phyloP scores from a whole-genome alignment of 2,888 invertebrate species.

The Eugnorisma glareosa region DNA sequence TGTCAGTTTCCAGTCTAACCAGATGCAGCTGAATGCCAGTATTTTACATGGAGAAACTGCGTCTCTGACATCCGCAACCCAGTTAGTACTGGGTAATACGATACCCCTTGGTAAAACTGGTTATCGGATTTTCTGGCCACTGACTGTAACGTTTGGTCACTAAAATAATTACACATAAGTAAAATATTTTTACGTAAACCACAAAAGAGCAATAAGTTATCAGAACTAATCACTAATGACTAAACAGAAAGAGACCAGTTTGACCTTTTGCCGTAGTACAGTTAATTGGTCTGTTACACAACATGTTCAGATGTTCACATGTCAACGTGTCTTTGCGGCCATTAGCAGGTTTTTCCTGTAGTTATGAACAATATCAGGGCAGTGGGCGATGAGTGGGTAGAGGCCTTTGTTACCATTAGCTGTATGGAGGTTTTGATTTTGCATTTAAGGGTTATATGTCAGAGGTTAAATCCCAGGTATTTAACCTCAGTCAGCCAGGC shows the following conservation, averaged over 20 bases:
- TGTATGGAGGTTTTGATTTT: neutral
- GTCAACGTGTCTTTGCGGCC: constrained; percentile 28
- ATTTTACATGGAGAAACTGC: neutral
- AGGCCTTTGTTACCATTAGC: neutral
- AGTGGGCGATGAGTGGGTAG: constrained; percentile 11
- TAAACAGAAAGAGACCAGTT: constrained; percentile 16
- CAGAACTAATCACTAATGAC: neutral
- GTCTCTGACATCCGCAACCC: neutral
- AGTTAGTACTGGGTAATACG: neutral
- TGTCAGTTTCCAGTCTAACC: neutral
- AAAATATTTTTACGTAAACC: neutral
- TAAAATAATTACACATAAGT: neutral
- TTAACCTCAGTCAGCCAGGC: too few species aligned
- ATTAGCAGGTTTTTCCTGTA: constrained; percentile 19
- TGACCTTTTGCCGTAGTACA: constrained; percentile 13
- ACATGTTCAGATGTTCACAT: constrained; percentile 23
- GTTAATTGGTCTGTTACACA: constrained; percentile 43
- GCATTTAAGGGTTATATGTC: neutral
- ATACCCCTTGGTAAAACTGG: neutral
- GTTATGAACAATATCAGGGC: constrained; percentile 14
- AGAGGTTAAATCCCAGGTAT: too few species aligned
- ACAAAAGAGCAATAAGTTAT: neutral
- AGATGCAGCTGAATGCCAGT: neutral
- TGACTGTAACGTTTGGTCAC: too few species aligned
- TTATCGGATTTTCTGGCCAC: neutral